Conservation (phyloP, 1,140 invertebrate species). For the Acyrthosiphon pisum region DNA sequence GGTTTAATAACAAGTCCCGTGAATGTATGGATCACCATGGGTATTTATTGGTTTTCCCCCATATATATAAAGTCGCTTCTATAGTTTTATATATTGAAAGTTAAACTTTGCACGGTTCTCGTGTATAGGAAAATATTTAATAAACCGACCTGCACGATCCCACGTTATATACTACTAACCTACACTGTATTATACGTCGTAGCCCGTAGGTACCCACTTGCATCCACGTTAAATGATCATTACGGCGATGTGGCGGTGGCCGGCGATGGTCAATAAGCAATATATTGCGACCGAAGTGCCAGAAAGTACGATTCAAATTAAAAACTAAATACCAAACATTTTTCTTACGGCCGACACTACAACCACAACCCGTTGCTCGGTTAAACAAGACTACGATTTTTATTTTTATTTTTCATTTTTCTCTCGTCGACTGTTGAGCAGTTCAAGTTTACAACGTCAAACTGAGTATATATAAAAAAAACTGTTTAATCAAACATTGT, state of each 20-base stretch:
- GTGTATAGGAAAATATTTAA: not conserved
- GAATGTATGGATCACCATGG: not conserved
- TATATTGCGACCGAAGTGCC: not conserved
- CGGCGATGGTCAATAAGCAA: not conserved
- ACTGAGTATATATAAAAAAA: not conserved
- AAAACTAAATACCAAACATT: not conserved
- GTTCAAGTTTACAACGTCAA: not conserved
- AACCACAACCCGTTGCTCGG: not conserved
- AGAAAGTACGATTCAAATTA: not conserved
- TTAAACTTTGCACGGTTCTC: not conserved
- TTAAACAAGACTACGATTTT: not conserved
- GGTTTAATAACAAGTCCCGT: constrained; percentile 20
- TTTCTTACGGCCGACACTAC: not conserved
- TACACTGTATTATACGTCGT: not conserved
- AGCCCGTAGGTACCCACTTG: not conserved
- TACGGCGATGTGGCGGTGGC: not conserved
- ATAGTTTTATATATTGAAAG: constrained; percentile 21
- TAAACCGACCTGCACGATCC: not conserved
- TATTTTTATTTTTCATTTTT: not conserved
- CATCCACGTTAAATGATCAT: not conserved
- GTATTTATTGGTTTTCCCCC: constrained; percentile 1
- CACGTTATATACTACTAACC: not conserved
- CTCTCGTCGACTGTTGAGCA: not conserved
- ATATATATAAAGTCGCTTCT: not conserved
- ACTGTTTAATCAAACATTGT: not conserved